Evolutionary conservation across 2,797 vertebrate genomes (phyloP), one percentile per base, ranked within the genome.

Genomic region (Melanotaenia nigrans): DNA sequence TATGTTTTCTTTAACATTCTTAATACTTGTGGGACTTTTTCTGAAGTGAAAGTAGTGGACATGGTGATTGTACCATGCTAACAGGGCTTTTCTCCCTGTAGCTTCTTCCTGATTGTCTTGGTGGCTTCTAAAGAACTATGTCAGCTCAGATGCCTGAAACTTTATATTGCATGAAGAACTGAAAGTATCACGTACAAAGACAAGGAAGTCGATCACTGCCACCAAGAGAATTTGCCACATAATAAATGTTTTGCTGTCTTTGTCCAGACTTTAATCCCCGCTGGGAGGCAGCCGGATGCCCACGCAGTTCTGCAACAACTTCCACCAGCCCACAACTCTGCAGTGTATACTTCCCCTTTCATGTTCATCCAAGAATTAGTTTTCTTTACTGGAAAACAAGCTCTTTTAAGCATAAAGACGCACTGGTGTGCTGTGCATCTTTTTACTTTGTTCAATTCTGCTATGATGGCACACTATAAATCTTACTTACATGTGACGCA

Each of bases 291-390:
- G 60, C 54, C 65, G 9, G 11, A 56, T 53, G 83, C 68, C 78
- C 74, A 20, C 20, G 32, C 68, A 68, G 2, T 4, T 22, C 75
- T 60, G 66, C 73, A 81, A 64, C 76, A 68, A 69, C 61, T 85
- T 78, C 77, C 86, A 73, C 57, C 58, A 75, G 75, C 71, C 36
- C 68, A 73, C 58, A 68, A 60, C 75, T 80, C 79, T 20, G 36
- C 64, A 5, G 66, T 56, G 49, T 20, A 63, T 75, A 74, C 68
- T 64, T 79, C 42, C 65, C 40, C 61, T 84, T 77, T 83, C 65
- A 90, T 80, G 73, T 65, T 66, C 33, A 58, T 79, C 71, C 68
- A 85, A 65, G 65, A 79, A 70, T 82, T 65, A 70, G 61, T 87
- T 85, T 62, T 72, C 64, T 73, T 67, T 68, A 57, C 81, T 74